A percentile compares a stretch with the other conserved stretches of the same genome.
Conservation (phyloP, 2,113 vertebrate species). For the Carlito syrichta region DNA sequence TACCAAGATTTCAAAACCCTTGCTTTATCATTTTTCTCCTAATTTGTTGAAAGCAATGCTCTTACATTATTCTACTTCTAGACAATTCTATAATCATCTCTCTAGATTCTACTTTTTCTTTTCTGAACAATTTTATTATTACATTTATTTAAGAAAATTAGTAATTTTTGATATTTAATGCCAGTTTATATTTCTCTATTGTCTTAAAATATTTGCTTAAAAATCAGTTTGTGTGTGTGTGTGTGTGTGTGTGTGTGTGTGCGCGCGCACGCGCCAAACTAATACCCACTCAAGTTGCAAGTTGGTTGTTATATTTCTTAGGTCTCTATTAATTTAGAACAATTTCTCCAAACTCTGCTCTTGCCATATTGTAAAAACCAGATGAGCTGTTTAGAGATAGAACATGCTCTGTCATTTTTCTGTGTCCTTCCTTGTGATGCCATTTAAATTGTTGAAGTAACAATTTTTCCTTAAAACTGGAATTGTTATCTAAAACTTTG, state of each 20-base stretch:
- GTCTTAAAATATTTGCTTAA: neutral
- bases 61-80: neutral
- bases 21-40: neutral
- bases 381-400: neutral
- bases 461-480: neutral
- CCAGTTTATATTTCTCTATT: neutral
- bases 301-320: neutral
- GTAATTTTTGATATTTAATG: neutral
- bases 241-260: too few relatives aligned
- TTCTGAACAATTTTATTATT: neutral
- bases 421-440: neutral
- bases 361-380: neutral
- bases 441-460: neutral
- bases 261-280: too few relatives aligned
- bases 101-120: neutral
- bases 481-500: neutral
- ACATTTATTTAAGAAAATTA: neutral
- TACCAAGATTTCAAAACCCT: neutral
- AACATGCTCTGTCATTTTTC: neutral
- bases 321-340: neutral
- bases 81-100: neutral
- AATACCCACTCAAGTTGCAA: neutral
- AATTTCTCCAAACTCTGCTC: neutral
- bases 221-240: neutral
- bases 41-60: neutral